Evolutionary conservation across 2,113 vertebrate genomes (phyloP).

Genomic region (Pipa parva): DNA sequence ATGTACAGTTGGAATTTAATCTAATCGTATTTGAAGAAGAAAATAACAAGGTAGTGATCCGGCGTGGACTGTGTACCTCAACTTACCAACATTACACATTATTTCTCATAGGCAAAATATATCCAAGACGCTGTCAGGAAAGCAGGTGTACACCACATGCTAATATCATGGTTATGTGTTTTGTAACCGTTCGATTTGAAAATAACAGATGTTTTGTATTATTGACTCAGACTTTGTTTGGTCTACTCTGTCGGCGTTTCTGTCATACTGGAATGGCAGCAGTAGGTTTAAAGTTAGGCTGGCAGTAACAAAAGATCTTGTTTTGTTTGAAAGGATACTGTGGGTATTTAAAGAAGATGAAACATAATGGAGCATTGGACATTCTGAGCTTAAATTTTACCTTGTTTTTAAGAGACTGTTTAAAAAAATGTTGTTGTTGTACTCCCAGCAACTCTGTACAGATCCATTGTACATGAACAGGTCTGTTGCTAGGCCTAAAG

Average conservation of each 20-base stretch:
- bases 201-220: constrained; percentile 36
- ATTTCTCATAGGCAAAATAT: constrained; percentile 21
- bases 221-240: constrained; percentile 39
- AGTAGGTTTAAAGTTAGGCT: constrained; percentile 34
- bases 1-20: too few species aligned
- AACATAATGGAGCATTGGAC: too few species aligned
- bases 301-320: not conserved
- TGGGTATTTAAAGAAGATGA: constrained; percentile 6
- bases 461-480: too few species aligned
- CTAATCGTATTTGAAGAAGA: too few species aligned
- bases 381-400: too few species aligned
- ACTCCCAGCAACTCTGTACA: too few species aligned
- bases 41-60: not conserved
- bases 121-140: constrained; percentile 35
- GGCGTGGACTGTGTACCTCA: not conserved
- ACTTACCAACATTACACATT: constrained; percentile 11
- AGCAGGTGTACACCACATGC: constrained; percentile 39
- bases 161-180: constrained; percentile 35
- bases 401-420: too few species aligned
- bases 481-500: too few species aligned
- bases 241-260: constrained; percentile 35
- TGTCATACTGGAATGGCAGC: constrained; percentile 28
- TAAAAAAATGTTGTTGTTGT: too few species aligned
- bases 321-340: constrained; percentile 5
- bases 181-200: constrained; percentile 35